Evolutionary conservation across 2,113 vertebrate genomes (phyloP).

Genomic region (Parotia lawesii): DNA sequence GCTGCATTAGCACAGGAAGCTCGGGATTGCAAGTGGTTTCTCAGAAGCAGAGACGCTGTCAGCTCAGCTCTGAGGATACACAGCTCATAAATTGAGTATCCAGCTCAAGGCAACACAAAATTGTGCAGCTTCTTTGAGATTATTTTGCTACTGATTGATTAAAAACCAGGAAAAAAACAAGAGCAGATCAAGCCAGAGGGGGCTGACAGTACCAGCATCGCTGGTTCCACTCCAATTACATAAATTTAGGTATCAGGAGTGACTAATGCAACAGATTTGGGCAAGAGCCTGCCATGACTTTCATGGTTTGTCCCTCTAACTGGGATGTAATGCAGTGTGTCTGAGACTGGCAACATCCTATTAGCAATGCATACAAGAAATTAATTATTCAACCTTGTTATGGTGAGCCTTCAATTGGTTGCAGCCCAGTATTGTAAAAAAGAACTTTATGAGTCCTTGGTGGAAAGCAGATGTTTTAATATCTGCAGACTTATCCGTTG

Average conservation of each 20-base stretch:
- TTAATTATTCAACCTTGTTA: conserved; percentile 4
- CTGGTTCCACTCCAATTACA: not conserved
- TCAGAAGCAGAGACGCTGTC: not conserved
- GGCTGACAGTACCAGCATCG: not conserved
- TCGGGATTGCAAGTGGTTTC: not conserved
- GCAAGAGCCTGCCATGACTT: not conserved
- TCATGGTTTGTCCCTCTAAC: not conserved
- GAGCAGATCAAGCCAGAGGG: not conserved
- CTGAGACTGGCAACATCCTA: not conserved
- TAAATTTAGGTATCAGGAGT: not conserved
- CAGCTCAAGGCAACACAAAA: not conserved
- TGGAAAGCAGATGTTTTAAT: not conserved
- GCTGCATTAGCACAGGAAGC: not conserved
- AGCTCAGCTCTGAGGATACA: not conserved
- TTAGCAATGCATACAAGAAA: not conserved
- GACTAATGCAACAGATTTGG: not conserved
- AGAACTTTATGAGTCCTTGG: not conserved
- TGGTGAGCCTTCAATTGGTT: not conserved
- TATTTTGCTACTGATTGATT: not conserved
- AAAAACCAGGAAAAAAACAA: not conserved
- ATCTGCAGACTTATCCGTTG: not conserved
- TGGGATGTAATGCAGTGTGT: not conserved
- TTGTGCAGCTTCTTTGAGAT: not conserved
- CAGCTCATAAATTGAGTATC: not conserved
- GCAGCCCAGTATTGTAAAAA: not conserved